Percentiles rank a stretch among this genome's conserved stretches.
Evolutionary conservation across 2,113 vertebrate genomes (phyloP).

Genomic region (Sceloporus tristichus): DNA sequence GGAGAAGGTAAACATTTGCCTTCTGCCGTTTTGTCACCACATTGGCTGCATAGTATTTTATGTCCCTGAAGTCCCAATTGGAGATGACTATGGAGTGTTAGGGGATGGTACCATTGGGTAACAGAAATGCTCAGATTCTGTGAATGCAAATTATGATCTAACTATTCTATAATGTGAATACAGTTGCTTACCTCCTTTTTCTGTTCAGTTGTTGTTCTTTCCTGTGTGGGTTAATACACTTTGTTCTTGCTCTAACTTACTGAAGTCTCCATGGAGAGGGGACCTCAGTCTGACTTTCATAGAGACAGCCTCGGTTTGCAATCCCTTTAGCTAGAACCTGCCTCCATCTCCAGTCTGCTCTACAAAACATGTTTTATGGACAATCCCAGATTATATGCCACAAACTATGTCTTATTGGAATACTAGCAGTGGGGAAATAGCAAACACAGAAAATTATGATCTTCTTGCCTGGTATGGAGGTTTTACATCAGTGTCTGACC

Average conservation of each 20-base stretch:
- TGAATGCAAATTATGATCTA: not conserved
- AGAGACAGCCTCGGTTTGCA: too few species aligned
- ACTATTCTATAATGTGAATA: not conserved
- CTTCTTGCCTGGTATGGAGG: not conserved
- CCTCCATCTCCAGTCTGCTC: too few species aligned
- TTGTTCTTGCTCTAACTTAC: too few species aligned
- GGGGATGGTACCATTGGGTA: too few species aligned
- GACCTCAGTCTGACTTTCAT: too few species aligned
- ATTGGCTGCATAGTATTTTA: not conserved
- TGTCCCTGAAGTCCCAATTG: not conserved
- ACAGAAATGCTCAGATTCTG: not conserved
- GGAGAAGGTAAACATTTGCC: conserved; percentile 25
- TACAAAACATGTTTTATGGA: not conserved
- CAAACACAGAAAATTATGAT: not conserved
- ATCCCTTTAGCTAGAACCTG: too few species aligned
- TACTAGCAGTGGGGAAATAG: not conserved
- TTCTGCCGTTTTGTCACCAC: conserved; percentile 21
- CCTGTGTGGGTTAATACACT: not conserved
- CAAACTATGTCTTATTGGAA: not conserved
- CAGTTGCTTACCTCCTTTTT: not conserved
- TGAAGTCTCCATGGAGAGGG: too few species aligned
- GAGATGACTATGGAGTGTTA: not conserved
- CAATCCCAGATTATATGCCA: not conserved
- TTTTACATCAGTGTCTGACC: not conserved
- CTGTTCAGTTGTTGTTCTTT: not conserved